Base-by-base conservation (phyloP, 2,888 invertebrate genomes). In the Agrochola lychnidis region DNA sequence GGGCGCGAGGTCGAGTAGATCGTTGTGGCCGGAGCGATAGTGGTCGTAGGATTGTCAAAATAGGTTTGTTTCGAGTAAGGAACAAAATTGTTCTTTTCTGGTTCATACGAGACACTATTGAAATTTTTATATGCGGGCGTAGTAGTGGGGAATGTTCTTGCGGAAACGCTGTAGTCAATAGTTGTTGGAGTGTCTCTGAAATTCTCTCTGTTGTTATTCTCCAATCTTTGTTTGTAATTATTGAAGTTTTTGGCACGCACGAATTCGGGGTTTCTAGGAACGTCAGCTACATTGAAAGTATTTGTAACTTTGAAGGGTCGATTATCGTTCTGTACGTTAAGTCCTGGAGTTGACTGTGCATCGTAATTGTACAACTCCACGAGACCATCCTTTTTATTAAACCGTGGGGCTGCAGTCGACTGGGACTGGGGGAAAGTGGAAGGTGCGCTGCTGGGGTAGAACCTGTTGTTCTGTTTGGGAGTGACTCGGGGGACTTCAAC, bases 291-390 rank as follows among this genome's bases (percentile, higher is more conserved):
- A 74, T 88, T 96, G 76, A 95, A 96, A 84, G 90, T 95, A 81
- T 96, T 95, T 79, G 88, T 90, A 30, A 95, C 90, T 91, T 96
- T 96, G 76, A 95, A 94, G 1, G 94, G 92, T 68, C 90, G 90
- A 80, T 93, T 94, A 16, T 95, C 94, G 73, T 93, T 94, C 72
- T 94, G 93, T 30, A 85, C 87, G 70, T 92, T 94, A 4, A 93
- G 88, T 19, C 91, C 93, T 22, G 95, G 94, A 16, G 95, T 95
- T 4, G 95, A 94, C 73, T 94, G 93, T 1, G 94, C 86, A n/a
- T 97, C 96, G 36, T 96, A 96, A 72, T 96, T 96, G 86, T 95
- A 96, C 42, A 95, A 79, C 78, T 97, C 97, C 12, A 95, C 94
- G 22, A 93, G 93, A 66, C 95, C 94, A 62, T 96, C 95, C 81